Base-by-base conservation (phyloP, 2,113 vertebrate species). In the Pelvicachromis taeniatus region DNA sequence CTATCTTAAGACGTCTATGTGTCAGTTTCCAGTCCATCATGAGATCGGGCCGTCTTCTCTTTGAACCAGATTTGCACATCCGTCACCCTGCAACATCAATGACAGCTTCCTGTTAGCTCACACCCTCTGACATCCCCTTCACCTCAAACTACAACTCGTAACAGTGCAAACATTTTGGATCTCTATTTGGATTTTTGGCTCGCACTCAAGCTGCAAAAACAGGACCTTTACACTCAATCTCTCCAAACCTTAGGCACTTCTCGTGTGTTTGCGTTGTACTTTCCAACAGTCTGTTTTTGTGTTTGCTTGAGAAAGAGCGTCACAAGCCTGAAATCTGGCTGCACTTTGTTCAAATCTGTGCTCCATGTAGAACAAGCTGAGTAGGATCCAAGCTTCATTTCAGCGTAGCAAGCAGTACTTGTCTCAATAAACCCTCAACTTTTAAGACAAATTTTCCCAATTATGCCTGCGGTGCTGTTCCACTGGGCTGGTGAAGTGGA, bases 401-500 rank as follows among this genome's bases (percentile, higher is more conserved):
- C 50, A 45, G 45, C 70, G 9, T 2, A 77, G 80, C 75, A 50
- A 88, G 90, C 83, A 61, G 4, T 23, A 13, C 56, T 83, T 70
- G 59, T 88, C 35, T 56, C 79, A 83, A 54, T 50, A 89, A 92
- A 84, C 8, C 52, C n/a, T 65, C 19, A 83, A 80, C 82, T 92
- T 87, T 80, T 40, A 68, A 75, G 61, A 87, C 75, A 23, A 31
- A 70, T 77, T 83, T 50, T 45, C 7, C 7, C 56, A 52, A 21
- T 70, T 38, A 53, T 26, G 84, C 86, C 40, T 73, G 9, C 7
- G 50, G 87, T 55, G 55, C 52, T 7, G 12, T 53, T 90, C 45
- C 31, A 31, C 21, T 5, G 48, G 83, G 54, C 73, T 80, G 48
- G 14, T 16, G 83, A 80, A 77, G 83, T 75, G 61, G 84, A 68